Evolutionary conservation across 1,140 invertebrate species (phyloP).

Genomic region (Neuroterus valhalla): DNA sequence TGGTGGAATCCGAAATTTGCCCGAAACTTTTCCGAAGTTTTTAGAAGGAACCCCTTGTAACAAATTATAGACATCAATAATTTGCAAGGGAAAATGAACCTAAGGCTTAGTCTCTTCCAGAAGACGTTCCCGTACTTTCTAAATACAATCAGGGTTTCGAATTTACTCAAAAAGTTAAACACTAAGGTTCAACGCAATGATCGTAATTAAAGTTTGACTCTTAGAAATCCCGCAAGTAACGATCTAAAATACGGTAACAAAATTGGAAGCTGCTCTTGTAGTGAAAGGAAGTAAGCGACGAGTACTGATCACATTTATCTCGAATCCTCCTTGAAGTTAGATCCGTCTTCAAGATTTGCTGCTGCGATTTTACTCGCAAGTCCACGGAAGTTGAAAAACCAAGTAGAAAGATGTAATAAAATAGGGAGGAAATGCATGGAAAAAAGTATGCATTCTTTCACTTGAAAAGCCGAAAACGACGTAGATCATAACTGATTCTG

Average conservation of each 20-base stretch:
- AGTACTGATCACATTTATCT: conserved; percentile 12
- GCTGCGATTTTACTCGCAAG: conserved; percentile 2
- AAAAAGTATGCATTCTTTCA: too few relatives aligned
- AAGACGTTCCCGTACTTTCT: too few relatives aligned
- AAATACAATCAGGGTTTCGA: too few relatives aligned
- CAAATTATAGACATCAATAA: too few relatives aligned
- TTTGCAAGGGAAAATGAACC: too few relatives aligned
- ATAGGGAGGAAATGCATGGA: too few relatives aligned
- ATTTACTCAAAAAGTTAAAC: background rate
- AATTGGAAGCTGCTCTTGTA: conserved; percentile 19
- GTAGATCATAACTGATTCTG: too few relatives aligned
- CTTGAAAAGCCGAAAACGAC: too few relatives aligned
- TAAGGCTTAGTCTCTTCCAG: too few relatives aligned
- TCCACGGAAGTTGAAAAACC: background rate
- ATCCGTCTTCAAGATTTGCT: conserved; percentile 12
- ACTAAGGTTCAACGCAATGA: background rate
- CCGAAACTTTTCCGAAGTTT: too few relatives aligned
- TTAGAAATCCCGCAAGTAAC: background rate
- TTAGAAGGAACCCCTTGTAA: too few relatives aligned
- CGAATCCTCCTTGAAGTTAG: conserved; percentile 19
- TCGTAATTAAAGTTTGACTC: conserved; percentile 22
- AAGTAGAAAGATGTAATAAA: background rate
- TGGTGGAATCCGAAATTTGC: too few relatives aligned
- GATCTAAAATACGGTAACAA: conserved; percentile 20
- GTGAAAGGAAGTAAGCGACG: background rate